Percentiles rank a stretch among this genome's conserved stretches.
Evolutionary conservation across 2,888 invertebrate genomes (phyloP).

Genomic region (Epinotia nisella): DNA sequence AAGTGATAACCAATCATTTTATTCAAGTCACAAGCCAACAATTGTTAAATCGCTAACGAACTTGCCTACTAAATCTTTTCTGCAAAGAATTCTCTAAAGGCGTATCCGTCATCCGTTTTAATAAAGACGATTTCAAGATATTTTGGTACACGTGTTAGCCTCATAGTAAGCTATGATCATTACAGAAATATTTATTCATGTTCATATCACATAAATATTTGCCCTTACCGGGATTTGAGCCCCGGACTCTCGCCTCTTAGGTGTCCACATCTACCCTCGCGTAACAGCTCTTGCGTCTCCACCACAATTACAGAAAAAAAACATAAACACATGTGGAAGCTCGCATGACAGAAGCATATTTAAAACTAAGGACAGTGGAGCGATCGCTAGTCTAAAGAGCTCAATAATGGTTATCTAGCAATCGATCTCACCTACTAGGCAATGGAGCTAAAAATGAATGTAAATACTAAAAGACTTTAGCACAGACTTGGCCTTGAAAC

Average conservation of each 20-base stretch:
- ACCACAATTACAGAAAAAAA: too few species aligned
- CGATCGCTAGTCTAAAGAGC: not conserved
- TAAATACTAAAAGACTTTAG: not conserved
- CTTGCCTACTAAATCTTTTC: not conserved
- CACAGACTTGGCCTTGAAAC: not conserved
- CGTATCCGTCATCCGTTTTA: too few species aligned
- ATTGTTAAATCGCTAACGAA: conserved; percentile 4
- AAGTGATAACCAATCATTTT: not conserved
- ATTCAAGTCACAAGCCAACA: not conserved
- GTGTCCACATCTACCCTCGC: too few species aligned
- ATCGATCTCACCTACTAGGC: not conserved
- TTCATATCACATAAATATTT: too few species aligned
- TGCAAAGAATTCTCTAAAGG: not conserved
- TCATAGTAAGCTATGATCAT: too few species aligned
- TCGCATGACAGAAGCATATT: conserved; percentile 9
- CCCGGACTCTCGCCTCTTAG: too few species aligned
- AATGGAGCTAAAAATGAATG: not conserved
- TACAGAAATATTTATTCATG: too few species aligned
- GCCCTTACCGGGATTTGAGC: too few species aligned
- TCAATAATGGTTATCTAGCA: conserved; percentile 5
- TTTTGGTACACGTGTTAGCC: too few species aligned
- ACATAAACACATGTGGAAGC: not conserved
- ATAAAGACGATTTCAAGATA: too few species aligned
- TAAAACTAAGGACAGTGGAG: conserved; percentile 1
- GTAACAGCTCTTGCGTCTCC: too few species aligned